Evolutionary conservation across 2,113 vertebrate genomes (phyloP), one percentile per base, ranked within the genome.

Genomic region (Choloepus hoffmanni): DNA sequence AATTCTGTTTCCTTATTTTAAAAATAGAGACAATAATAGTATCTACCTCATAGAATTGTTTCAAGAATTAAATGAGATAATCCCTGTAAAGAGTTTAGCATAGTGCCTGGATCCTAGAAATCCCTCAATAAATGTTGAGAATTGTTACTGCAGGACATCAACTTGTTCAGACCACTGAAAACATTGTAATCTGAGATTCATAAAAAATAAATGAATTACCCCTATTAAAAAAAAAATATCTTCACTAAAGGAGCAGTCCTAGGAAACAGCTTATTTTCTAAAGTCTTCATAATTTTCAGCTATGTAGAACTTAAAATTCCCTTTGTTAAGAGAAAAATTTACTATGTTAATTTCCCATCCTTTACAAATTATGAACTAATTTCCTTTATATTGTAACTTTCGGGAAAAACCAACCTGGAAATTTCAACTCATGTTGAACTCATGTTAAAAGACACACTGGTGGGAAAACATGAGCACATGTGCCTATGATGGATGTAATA

Each of bases 301-400:
- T 89, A 11, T 72, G 30, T 77, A 24, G 50, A 83, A 45, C 19
- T n/a, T 78, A 88, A 78, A 87, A 26, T 87, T 76, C 21, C 33
- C 45, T 45, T 89, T 94, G 53, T 85, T 60, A 86, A 96, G 23
- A 90, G 33, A 73, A 62, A 76, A 28, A 45, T 11, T 23, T 68
- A 88, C 19, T 9, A 11, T 50, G 33, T 70, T 79, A 55, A 58
- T n/a, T 90, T 85, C 24, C 13, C 53, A 23, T 77, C 30, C 33
- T 89, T 92, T 92, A 74, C 7, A 91, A 72, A 89, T 76, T 74
- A 48, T 85, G 12, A 83, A 55, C 10, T 43, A 18, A 90, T 92
- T 96, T 91, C 30, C 86, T 83, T 81, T 95, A 19, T 83, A 18
- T 24, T n/a, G 7, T 85, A 74, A 78, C 40, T 94, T 76, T 43